Base-by-base conservation (phyloP, 30 jellyfish, hydroid and myxozoan genomes). In the Phacellophora camtschatica region DNA sequence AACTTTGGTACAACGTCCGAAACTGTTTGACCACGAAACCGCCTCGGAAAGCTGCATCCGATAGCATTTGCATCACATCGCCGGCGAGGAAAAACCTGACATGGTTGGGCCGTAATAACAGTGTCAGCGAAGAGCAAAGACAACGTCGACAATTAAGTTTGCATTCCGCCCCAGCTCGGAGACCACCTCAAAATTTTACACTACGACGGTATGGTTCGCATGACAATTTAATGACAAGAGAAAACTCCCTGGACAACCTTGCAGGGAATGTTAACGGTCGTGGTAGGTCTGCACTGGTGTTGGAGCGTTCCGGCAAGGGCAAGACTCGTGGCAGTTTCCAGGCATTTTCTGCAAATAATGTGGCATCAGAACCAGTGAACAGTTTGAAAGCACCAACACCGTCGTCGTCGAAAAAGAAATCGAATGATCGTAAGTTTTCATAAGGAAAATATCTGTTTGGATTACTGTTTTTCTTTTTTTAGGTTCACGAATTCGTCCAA, bases 1-100 rank as follows among this genome's bases (percentile, higher is more conserved):
- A 71, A 18, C 87, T 93, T 30, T 93, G 99, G 99, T 71, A 74
- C 43, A 88, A 93, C 23, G 99, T 93, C 12, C 81, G 95, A 41
- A 77, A 88, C 37, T 86, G 97, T 63, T 73, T 93, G 54, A 61
- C 74, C 1, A 50, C 88, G 11, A 77, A 90, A 41, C 76, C 92
- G 0, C 87, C 95, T 0, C 81, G 71, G 16, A 88, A 81, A 50
- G 98, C 95, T 10, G 55, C 79, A 1, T 90, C 98, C 11, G 98
- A 90, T 39, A 77, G 83, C 59, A 81, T 77, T 1, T 70, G 50
- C 57, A 74, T 64, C 7, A 71, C 83, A 6, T 70, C 88, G 2
- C 76, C 90, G 0, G 33, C 72, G 84, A 65, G 57, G 69, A 83
- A 80, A 58, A 55, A 66, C 16, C 83, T 83, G 27, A 64, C 84